A percentile compares a stretch with the other conserved stretches of the same genome.
Evolutionary conservation across 2,888 invertebrate genomes (phyloP).

Genomic region (Heteropelma amictum): DNA sequence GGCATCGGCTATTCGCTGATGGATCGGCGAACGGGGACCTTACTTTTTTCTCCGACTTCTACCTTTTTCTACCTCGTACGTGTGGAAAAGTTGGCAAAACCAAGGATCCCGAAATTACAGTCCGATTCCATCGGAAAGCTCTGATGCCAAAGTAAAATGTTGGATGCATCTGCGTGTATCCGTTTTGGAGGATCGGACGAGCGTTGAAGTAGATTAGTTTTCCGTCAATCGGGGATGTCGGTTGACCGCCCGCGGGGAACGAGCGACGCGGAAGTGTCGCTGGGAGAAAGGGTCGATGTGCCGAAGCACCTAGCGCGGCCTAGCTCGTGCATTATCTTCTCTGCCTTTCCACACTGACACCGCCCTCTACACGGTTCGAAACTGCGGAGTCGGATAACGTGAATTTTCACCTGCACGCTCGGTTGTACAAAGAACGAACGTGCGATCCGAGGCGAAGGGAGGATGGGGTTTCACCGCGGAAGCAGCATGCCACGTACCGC

Average conservation of each 20-base stretch:
- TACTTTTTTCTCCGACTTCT: too few relatives aligned
- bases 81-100: too few relatives aligned
- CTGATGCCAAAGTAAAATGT: slow-evolving; percentile 15
- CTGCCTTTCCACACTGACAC: slow-evolving; percentile 40
- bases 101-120: too few relatives aligned
- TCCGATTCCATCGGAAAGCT: background rate
- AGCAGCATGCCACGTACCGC: too few relatives aligned
- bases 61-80: too few relatives aligned
- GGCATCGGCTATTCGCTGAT: too few relatives aligned
- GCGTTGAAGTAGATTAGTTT: slow-evolving; percentile 11
- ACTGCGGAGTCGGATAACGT: slow-evolving; percentile 7
- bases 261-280: slow-evolving; percentile 34
- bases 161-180: background rate
- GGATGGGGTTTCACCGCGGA: background rate
- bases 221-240: slow-evolving; percentile 29
- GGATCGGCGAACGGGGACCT: too few relatives aligned
- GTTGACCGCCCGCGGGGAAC: slow-evolving; percentile 26
- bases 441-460: background rate
- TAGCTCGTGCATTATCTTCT: slow-evolving; percentile 35
- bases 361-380: slow-evolving; percentile 22
- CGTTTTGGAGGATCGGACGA: background rate
- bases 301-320: background rate
- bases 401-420: too few relatives aligned
- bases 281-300: background rate
- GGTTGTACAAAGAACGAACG: background rate